Evolutionary conservation across 2,797 vertebrate genomes (phyloP).

Genomic region (Poliocrania exsul): DNA sequence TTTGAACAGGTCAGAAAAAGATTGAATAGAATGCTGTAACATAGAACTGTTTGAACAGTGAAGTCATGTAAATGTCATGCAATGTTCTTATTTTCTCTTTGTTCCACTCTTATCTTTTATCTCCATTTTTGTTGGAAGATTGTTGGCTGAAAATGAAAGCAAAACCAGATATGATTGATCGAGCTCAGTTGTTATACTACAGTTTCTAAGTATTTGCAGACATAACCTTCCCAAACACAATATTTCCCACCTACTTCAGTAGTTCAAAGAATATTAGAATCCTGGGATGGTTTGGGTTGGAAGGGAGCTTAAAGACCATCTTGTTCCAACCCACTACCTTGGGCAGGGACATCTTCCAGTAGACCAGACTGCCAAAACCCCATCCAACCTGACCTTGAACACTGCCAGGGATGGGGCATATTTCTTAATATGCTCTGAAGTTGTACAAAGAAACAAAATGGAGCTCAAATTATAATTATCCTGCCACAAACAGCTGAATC

Average conservation of each 20-base stretch:
- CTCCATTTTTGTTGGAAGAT: background rate
- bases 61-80: background rate
- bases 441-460: background rate
- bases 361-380: background rate
- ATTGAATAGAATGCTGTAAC: background rate
- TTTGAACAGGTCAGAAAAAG: background rate
- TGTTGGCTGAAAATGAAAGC: background rate
- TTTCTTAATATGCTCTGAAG: background rate
- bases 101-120: background rate
- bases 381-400: background rate
- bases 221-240: background rate
- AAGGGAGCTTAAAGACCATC: background rate
- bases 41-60: background rate
- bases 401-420: background rate
- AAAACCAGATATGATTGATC: background rate
- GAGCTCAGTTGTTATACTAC: background rate
- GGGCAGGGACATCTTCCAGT: background rate
- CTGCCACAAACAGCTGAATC: background rate
- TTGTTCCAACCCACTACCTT: background rate
- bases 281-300: background rate
- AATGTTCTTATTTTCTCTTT: background rate
- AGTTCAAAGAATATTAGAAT: background rate
- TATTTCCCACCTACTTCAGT: background rate
- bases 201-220: background rate
- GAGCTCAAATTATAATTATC: background rate